phyloP scores from a whole-genome alignment of 2,113 vertebrate genomes.

The pig (Sus scrofa) region T2T-Sscrofa CM000814.6:85304001-85304500 shows the following conservation, averaged over 20 bases:
- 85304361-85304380: background rate
- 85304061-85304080: background rate
- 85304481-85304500: background rate
- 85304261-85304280: no score
- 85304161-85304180: background rate
- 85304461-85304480: background rate
- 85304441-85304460: background rate
- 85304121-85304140: background rate
- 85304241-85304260: background rate
- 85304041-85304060: fast-evolving
- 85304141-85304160: background rate
- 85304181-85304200: background rate
- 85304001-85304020: background rate
- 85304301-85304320: background rate
- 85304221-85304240: background rate
- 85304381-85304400: background rate
- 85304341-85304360: background rate
- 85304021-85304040: background rate
- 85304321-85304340: background rate
- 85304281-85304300: background rate
- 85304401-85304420: background rate
- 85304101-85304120: background rate
- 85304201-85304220: background rate
- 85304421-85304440: background rate
- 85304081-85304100: background rate